Conservation (phyloP, 2,797 vertebrate species). For the Adrianichthys oophorus region DNA sequence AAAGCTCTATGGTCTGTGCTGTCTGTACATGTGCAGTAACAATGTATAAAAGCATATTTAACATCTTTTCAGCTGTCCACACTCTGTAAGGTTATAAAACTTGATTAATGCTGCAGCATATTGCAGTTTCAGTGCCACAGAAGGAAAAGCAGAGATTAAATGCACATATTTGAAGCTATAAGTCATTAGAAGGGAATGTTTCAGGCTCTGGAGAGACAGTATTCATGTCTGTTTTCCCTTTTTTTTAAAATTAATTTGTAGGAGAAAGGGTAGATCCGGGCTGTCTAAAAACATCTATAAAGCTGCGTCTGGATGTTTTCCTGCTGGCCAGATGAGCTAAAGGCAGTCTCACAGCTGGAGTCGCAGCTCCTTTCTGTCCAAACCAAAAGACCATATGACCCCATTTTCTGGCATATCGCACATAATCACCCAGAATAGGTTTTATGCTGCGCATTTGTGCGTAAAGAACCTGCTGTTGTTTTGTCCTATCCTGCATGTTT, state of each 20-base stretch:
- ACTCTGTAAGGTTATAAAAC: background rate
- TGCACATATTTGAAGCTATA: constrained; percentile 5
- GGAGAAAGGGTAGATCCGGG: constrained; percentile 19
- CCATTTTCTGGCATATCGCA: constrained; percentile 33
- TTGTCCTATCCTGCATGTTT: background rate
- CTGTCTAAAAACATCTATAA: constrained; percentile 20
- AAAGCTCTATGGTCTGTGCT: too few relatives aligned
- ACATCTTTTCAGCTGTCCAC: too few relatives aligned
- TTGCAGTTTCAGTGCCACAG: background rate
- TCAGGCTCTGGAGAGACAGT: background rate
- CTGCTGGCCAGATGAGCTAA: constrained; percentile 58
- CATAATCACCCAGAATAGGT: constrained; percentile 15
- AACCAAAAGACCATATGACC: constrained; percentile 47
- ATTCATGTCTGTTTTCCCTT: constrained; percentile 5
- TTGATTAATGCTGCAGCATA: background rate
- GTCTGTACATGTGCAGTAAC: background rate
- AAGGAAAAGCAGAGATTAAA: background rate
- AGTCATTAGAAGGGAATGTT: constrained; percentile 1
- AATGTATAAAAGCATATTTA: background rate
- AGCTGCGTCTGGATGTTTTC: constrained; percentile 58
- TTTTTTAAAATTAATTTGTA: constrained; percentile 35
- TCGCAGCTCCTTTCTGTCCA: constrained; percentile 22
- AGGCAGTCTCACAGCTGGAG: constrained; percentile 60
- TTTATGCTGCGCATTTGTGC: constrained; percentile 11
- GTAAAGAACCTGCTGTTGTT: constrained; percentile 6